Percentiles rank a stretch among this genome's conserved stretches.
These are phyloP conservation scores for Amiota mariae DNA, from an alignment of 2,888 invertebrate genomes.

Conservation along the genomic window DNA sequence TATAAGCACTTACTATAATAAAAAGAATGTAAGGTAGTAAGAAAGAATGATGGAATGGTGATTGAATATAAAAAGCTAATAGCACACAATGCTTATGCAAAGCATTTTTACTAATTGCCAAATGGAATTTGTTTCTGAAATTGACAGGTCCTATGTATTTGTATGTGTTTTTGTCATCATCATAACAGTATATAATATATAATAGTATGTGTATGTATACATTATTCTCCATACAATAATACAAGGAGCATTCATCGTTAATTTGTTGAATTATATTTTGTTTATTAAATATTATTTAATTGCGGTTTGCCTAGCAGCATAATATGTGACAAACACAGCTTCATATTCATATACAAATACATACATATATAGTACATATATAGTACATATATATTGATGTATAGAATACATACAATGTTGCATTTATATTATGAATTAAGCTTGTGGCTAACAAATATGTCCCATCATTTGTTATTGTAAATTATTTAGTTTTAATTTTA, in stretches of 20 bases:
- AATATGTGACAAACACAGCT: slow-evolving; percentile 5
- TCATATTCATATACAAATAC: slow-evolving; percentile 29
- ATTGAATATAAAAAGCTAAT: too few relatives aligned
- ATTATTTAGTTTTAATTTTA: slow-evolving; percentile 21
- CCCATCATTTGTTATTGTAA: not conserved
- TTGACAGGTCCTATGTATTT: not conserved
- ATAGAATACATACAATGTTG: not conserved
- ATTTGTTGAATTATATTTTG: slow-evolving; percentile 26
- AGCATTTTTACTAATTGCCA: slow-evolving; percentile 2
- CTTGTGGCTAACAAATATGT: not conserved
- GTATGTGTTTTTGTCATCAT: not conserved
- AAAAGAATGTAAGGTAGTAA: too few relatives aligned
- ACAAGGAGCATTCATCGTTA: not conserved
- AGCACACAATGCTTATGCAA: not conserved
- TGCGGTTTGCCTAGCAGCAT: slow-evolving; percentile 31
- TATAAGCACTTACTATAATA: too few relatives aligned
- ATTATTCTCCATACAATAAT: not conserved
- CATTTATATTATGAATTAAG: too few relatives aligned
- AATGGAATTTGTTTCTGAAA: not conserved
- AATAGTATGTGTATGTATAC: not conserved
- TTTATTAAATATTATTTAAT: slow-evolving; percentile 41
- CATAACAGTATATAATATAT: not conserved
- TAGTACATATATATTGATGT: slow-evolving; percentile 21
- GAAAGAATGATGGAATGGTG: too few relatives aligned
- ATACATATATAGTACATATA: too few relatives aligned